Evolutionary conservation across 2,888 invertebrate genomes (phyloP).

Genomic region (Allygus modestus): DNA sequence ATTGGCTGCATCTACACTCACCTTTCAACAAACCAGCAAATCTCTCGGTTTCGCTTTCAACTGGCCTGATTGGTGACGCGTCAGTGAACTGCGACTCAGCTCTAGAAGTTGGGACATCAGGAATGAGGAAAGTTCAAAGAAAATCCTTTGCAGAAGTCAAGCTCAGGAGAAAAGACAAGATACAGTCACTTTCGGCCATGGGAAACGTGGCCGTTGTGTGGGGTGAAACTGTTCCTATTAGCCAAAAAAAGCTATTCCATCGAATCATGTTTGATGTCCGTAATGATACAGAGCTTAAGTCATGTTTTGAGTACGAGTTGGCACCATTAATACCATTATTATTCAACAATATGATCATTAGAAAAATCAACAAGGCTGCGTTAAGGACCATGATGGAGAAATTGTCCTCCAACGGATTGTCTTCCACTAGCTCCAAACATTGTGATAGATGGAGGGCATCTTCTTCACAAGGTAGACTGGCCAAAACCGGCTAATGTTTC

Average conservation of each 20-base stretch:
- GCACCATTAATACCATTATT: neutral
- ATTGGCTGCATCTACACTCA: slow-evolving; percentile 66
- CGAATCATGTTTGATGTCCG: neutral
- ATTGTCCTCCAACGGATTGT: neutral
- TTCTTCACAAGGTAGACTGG: neutral
- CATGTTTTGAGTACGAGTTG: neutral
- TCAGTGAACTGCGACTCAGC: neutral
- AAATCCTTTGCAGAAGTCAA: neutral
- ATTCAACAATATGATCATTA: neutral
- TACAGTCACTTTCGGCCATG: neutral
- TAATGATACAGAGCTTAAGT: neutral
- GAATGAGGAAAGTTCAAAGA: neutral
- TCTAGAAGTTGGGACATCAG: neutral
- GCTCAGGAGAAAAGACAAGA: neutral
- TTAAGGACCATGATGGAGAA: slow-evolving; percentile 14
- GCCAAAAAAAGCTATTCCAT: neutral
- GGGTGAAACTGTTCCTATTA: neutral
- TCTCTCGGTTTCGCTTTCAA: neutral
- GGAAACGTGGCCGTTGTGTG: neutral
- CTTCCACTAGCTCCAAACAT: neutral
- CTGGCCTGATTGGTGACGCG: neutral
- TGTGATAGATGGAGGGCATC: neutral
- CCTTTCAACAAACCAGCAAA: slow-evolving; percentile 11
- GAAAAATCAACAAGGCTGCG: slow-evolving; percentile 6
- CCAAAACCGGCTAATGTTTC: neutral